phyloP scores from a whole-genome alignment of 2,113 vertebrate genomes.

The Nothoprocta perdicaria region DNA sequence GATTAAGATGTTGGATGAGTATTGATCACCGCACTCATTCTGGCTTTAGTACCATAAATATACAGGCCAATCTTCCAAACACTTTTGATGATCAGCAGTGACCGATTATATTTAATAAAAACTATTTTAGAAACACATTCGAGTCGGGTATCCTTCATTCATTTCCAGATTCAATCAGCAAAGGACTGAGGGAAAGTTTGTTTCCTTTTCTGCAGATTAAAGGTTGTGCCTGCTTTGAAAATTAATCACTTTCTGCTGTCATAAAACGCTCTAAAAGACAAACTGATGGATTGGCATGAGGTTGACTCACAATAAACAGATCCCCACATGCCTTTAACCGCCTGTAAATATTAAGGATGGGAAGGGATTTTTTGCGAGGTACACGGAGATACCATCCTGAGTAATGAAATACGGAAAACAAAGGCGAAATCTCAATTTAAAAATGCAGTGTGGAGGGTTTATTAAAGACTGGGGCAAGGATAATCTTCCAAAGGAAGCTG shows the following conservation, averaged over 20 bases:
- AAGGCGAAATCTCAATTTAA: slow-evolving; percentile 8
- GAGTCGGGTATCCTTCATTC: slow-evolving; percentile 28
- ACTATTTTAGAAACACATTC: slow-evolving; percentile 55
- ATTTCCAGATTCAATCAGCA: slow-evolving; percentile 63
- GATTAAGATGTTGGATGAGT: slow-evolving; percentile 49
- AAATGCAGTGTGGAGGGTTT: neutral
- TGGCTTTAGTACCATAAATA: neutral
- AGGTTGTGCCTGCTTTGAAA: slow-evolving; percentile 49
- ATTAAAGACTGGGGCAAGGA: neutral
- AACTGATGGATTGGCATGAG: slow-evolving; percentile 50
- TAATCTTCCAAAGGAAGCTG: slow-evolving; percentile 9
- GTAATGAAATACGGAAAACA: slow-evolving; percentile 32
- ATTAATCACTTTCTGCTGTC: slow-evolving; percentile 62
- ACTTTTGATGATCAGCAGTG: slow-evolving; percentile 51
- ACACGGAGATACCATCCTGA: neutral
- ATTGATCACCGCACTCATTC: slow-evolving; percentile 45
- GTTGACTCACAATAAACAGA: slow-evolving; percentile 32
- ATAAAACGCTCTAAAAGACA: slow-evolving; percentile 41
- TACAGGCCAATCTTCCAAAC: neutral
- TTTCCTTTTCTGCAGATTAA: slow-evolving; percentile 64
- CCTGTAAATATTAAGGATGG: slow-evolving; percentile 38
- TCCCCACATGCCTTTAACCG: neutral
- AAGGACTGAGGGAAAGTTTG: slow-evolving; percentile 37
- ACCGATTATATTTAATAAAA: slow-evolving; percentile 51
- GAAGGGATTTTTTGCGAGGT: slow-evolving; percentile 20